Evolutionary conservation across 2,888 invertebrate species (phyloP).

Genomic region (Ormia ochracea): DNA sequence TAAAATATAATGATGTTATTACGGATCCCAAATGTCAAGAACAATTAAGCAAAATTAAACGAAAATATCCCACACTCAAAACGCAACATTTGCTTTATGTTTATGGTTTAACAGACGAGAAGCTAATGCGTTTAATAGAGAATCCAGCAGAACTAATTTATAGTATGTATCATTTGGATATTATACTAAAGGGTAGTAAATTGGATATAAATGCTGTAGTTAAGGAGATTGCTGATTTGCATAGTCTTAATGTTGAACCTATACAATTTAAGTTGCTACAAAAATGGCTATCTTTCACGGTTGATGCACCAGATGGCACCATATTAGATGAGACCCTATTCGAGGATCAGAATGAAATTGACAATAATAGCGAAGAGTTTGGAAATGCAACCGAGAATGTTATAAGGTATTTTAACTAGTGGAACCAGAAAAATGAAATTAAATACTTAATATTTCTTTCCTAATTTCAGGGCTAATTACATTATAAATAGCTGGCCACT

Average conservation of each 20-base stretch:
- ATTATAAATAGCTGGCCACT: constrained; percentile 75
- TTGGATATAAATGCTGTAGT: constrained; percentile 75
- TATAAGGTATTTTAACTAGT: constrained; percentile 63
- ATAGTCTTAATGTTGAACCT: constrained; percentile 69
- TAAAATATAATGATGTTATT: constrained; percentile 67
- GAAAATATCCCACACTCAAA: constrained; percentile 75
- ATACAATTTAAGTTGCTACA: constrained; percentile 74
- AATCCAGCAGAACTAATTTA: constrained; percentile 74
- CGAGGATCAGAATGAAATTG: constrained; percentile 70
- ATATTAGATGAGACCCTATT: constrained; percentile 75
- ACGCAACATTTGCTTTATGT: constrained; percentile 75
- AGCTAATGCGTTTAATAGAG: constrained; percentile 72
- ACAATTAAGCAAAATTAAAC: constrained; percentile 73
- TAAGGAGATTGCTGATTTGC: constrained; percentile 72
- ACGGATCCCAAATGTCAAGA: constrained; percentile 70
- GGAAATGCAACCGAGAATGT: constrained; percentile 72
- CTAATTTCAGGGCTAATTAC: constrained; percentile 72
- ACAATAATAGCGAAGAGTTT: constrained; percentile 61
- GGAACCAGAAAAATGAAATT: too few relatives aligned
- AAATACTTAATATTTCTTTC: background rate
- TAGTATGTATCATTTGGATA: constrained; percentile 73
- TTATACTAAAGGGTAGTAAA: constrained; percentile 72
- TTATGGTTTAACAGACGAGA: constrained; percentile 74
- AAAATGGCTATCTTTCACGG: constrained; percentile 74
- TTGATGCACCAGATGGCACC: constrained; percentile 68